phyloP scores from a whole-genome alignment of 2,113 vertebrate species.

The Toxotes chatareus region DNA sequence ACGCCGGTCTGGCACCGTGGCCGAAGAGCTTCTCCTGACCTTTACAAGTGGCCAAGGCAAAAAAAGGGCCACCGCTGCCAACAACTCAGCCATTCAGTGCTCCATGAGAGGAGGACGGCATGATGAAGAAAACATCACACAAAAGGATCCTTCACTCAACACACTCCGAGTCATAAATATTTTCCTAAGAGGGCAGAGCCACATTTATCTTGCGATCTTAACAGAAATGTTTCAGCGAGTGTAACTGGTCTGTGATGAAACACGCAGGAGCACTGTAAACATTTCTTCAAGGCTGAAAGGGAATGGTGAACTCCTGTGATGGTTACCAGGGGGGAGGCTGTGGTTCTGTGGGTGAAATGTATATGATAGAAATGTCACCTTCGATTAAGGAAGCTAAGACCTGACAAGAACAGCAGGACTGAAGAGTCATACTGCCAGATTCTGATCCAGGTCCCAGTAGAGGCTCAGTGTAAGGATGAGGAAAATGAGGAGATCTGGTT shows the following conservation, averaged over 20 bases:
- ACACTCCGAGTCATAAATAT: slow-evolving; percentile 62
- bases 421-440: no score
- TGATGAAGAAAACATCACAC: slow-evolving; percentile 45
- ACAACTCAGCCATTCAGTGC: slow-evolving; percentile 24
- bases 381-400: slow-evolving; percentile 48
- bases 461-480: background rate
- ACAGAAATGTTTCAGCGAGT: slow-evolving; percentile 30
- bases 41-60: slow-evolving; percentile 62
- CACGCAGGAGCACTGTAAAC: background rate
- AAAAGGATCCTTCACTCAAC: slow-evolving; percentile 59
- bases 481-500: slow-evolving; percentile 25
- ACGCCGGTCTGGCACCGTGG: slow-evolving; percentile 48
- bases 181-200: slow-evolving; percentile 58
- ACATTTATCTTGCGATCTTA: slow-evolving; percentile 41
- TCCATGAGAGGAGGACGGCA: slow-evolving; percentile 1
- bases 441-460: background rate
- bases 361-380: slow-evolving; percentile 49
- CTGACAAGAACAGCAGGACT: slow-evolving; percentile 14
- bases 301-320: slow-evolving; percentile 20
- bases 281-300: slow-evolving; percentile 10
- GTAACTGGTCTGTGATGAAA: slow-evolving; percentile 30
- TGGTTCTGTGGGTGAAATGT: slow-evolving; percentile 53
- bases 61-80: slow-evolving; percentile 47
- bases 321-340: slow-evolving; percentile 16
- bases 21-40: slow-evolving; percentile 67